phyloP scores from a whole-genome alignment of 2,113 vertebrate genomes.

The Probosciger aterrimus region DNA sequence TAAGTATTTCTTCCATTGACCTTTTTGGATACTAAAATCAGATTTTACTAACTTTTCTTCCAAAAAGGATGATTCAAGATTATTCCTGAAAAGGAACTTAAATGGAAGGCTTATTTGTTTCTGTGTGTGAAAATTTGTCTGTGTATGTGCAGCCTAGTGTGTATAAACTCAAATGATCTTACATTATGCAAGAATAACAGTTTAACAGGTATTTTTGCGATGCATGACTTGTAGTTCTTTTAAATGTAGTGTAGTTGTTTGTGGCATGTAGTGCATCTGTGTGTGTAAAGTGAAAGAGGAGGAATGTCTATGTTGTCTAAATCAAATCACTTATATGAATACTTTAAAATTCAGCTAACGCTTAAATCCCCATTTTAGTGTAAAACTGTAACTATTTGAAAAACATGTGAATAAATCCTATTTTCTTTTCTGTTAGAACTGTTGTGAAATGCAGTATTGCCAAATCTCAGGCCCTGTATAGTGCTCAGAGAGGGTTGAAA shows the following conservation, averaged over 20 bases:
- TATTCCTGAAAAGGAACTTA: conserved; percentile 10
- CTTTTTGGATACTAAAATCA: background rate
- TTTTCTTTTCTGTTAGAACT: conserved; percentile 78
- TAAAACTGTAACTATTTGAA: background rate
- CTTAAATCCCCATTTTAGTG: background rate
- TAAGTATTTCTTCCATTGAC: background rate
- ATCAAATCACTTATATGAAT: background rate
- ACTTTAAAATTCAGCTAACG: background rate
- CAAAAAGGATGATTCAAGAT: background rate
- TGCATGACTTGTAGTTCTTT: conserved; percentile 17
- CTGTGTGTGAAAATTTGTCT: background rate
- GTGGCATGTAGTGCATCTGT: conserved; percentile 48
- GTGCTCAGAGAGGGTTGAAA: conserved; percentile 91
- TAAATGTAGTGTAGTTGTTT: background rate
- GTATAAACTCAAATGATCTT: background rate
- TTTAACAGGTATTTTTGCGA: background rate
- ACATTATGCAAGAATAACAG: background rate
- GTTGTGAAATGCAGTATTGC: conserved; percentile 99
- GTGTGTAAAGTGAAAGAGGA: background rate
- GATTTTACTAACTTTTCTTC: background rate
- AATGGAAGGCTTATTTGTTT: conserved; percentile 11
- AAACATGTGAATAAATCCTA: fast-evolving
- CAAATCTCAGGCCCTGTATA: conserved; percentile 97
- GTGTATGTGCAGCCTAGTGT: background rate
- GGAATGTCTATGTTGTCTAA: background rate